Evolutionary conservation across 2,888 invertebrate species (phyloP), one percentile per base, ranked within the genome.

Genomic region (Caenorhabditis macrosperma): DNA sequence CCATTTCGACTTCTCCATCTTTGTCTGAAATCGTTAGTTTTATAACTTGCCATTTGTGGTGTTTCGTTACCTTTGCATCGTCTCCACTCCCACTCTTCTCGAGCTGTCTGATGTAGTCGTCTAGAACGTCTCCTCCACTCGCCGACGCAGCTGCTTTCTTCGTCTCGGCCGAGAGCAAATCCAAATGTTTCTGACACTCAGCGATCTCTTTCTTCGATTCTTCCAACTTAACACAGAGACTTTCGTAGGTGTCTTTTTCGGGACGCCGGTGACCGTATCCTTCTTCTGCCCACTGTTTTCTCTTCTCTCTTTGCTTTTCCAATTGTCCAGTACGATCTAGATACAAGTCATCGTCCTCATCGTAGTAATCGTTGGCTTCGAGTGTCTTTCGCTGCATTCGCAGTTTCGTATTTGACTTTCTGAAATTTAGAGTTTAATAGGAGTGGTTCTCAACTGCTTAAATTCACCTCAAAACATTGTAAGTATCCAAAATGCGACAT

Each of bases 331-430:
- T 99, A 81, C 98, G 93, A 91, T 99, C 99, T 66, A 96, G 93
- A 92, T 95, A 99, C 24, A 94, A 95, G 91, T 99, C 98, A 78
- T 99, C 98, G 89, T 99, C 97, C 0, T 95, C 95, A 86, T 95
- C 95, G 91, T 96, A 96, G 91, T 93, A 96, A 91, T 96, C 97
- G 89, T 97, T 95, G 2, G 87, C 90, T 55, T 85, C 85, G 35
- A 88, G 72, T 6, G 83, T 83, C 46, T 84, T 81, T 20, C 75
- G 68, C 44, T 82, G 71, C 75, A 82, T 74, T 33, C 82, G 76
- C 9, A 76, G 60, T 57, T 76, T 75, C 3, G 82, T 71, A 50
- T 77, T 81, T 3, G 79, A 61, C 41, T 75, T 71, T 46, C 84
- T 80, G 52, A 48, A 78, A n/a, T n/a, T n/a, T n/a, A n/a, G n/a